phyloP scores from a whole-genome alignment of 2,113 vertebrate species.

The Agapornis roseicollis region DNA sequence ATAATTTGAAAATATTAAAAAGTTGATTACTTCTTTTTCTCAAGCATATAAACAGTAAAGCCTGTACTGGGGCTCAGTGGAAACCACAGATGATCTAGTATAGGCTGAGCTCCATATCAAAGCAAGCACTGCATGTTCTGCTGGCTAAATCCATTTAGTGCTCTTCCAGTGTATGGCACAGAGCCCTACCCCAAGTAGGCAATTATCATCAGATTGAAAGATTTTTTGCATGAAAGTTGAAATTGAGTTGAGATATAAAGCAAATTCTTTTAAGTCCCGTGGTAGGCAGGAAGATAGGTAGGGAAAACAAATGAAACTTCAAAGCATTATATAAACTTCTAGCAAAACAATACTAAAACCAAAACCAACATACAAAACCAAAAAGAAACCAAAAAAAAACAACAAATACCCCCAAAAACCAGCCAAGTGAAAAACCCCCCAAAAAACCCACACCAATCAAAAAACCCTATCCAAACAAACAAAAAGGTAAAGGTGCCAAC shows the following conservation, averaged over 20 bases:
- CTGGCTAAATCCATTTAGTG: not conserved
- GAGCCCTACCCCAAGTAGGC: not conserved
- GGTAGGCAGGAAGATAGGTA: not conserved
- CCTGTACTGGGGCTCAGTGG: not conserved
- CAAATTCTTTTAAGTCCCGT: not conserved
- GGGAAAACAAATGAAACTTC: not conserved
- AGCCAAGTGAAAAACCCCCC: not conserved
- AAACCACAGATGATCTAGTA: not conserved
- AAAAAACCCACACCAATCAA: not conserved
- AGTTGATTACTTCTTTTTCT: not conserved
- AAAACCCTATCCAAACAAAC: rapidly evolving
- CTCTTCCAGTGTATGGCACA: not conserved
- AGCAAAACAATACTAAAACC: too few relatives aligned
- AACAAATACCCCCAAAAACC: too few relatives aligned
- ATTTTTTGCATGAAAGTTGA: not conserved
- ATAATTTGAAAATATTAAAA: not conserved
- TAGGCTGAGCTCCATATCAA: not conserved
- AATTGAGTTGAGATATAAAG: not conserved
- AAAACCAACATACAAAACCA: too few relatives aligned
- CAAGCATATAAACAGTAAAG: not conserved
- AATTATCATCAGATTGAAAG: not conserved
- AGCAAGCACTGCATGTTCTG: not conserved
- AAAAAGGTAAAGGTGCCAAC: not conserved
- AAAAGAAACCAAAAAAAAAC: not conserved
- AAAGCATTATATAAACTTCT: not conserved